These are phyloP conservation scores for Pachypeltis micranthus DNA, from an alignment of 1,140 invertebrate genomes.

Conservation along the genomic window DNA sequence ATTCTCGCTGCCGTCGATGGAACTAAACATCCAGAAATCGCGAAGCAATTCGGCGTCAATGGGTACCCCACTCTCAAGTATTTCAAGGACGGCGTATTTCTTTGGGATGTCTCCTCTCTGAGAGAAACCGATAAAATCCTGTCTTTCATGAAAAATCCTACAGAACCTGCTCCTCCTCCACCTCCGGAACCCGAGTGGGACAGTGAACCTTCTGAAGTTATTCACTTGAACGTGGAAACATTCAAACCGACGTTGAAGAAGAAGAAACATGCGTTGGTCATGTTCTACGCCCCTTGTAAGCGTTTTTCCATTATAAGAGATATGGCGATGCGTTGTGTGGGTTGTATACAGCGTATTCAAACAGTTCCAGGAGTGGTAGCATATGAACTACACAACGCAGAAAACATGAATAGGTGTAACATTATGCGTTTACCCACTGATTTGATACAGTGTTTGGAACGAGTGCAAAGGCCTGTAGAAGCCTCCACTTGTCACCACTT, in stretches of 20 bases:
- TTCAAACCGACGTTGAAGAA: slow-evolving; percentile 53
- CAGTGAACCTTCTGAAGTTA: slow-evolving; percentile 56
- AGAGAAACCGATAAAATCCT: slow-evolving; percentile 64
- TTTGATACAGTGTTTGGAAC: too few relatives aligned
- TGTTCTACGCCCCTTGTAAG: slow-evolving; percentile 89
- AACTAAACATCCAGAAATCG: slow-evolving; percentile 56
- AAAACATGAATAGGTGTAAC: too few relatives aligned
- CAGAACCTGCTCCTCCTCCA: slow-evolving; percentile 69
- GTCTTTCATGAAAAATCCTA: slow-evolving; percentile 69
- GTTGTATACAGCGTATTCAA: too few relatives aligned
- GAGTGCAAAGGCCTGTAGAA: too few relatives aligned
- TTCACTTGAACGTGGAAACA: slow-evolving; percentile 58
- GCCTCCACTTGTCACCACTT: too few relatives aligned
- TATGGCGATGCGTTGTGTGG: too few relatives aligned
- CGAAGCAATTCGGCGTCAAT: slow-evolving; percentile 54
- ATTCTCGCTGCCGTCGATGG: slow-evolving; percentile 71
- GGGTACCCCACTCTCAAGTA: slow-evolving; percentile 78
- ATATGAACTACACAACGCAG: too few relatives aligned
- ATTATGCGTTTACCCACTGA: too few relatives aligned
- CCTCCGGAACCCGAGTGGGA: slow-evolving; percentile 64
- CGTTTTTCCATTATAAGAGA: too few relatives aligned
- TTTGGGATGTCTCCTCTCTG: slow-evolving; percentile 59
- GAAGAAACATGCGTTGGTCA: slow-evolving; percentile 67
- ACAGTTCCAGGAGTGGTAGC: too few relatives aligned
- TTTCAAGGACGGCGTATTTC: slow-evolving; percentile 59